Base-by-base conservation (phyloP, 2,797 vertebrate species). In the Monodelphis domestica region DNA sequence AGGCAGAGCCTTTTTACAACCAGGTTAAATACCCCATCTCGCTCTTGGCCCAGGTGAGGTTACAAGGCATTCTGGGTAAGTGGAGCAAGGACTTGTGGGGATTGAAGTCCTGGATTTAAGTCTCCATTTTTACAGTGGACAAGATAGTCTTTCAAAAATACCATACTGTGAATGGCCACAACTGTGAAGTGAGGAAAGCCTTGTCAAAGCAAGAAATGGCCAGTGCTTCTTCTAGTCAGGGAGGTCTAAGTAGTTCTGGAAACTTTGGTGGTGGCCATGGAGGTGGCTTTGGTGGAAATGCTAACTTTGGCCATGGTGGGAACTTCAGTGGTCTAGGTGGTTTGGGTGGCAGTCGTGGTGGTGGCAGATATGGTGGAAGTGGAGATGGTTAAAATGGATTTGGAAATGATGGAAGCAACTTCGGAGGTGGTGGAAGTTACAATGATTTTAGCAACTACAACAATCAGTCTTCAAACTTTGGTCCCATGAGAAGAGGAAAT, bases 131-230 rank as follows among this genome's bases (percentile, higher is more conserved):
- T n/a, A n/a, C n/a, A n/a, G 99, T 99, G 0, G 99, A 99, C 97
- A 99, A 99, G 97, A 99, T 99, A 92, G 99, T 99, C 98, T 99
- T 99, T 97, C 99, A 99, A 97, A 99, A 99, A 96, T 99, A 99
- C 96, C 99, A 99, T 98, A 99, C 99, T 45, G 99, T 99, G 93
- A 99, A 99, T 93, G 99, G 99, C 1, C 99, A 99, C 98, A 99
- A 99, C 98, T 99, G 99, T 97, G 99, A 99, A 98, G 99, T 99
- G 54, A 98, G 99, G 96, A 99, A 99, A 97, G 99, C 99, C 0
- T 98, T 99, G 0, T 99, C 99, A 0, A 99, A 99, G 91, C 99
- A 99, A 96, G 99, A 99, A 96, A 99, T 99, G 99, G 99, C 99
- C 89, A 99, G 98, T 54, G 98, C 99, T 0, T 99, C 99, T 0